Percentiles rank a stretch among this genome's conserved stretches.
These are phyloP conservation scores for Drosophila athabasca DNA, from an alignment of 1,140 invertebrate species.

Conservation along the genomic window DNA sequence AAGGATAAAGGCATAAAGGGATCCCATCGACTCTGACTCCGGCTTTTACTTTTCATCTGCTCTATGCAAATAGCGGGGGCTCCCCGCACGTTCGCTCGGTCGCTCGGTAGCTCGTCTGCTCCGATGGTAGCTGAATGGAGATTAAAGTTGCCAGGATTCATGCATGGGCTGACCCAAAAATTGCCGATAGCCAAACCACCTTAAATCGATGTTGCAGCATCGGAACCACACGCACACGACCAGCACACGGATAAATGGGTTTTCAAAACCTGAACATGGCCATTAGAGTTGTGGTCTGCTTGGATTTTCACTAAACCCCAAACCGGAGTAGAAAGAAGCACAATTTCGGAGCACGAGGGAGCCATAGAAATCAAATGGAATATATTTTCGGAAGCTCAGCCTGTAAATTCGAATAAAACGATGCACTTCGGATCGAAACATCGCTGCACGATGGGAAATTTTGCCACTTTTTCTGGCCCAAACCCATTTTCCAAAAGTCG, in stretches of 20 bases:
- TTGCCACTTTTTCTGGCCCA: too few relatives aligned
- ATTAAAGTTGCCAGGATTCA: constrained; percentile 14
- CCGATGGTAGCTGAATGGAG: constrained; percentile 2
- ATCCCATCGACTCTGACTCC: constrained; percentile 19
- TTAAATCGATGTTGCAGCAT: constrained; percentile 32
- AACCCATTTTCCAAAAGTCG: too few relatives aligned
- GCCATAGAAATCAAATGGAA: constrained; percentile 23
- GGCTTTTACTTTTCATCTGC: constrained; percentile 36
- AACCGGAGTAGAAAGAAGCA: constrained; percentile 1
- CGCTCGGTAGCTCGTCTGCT: not conserved
- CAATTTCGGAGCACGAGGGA: not conserved
- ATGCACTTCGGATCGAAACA: not conserved
- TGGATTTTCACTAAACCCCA: not conserved
- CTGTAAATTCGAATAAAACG: not conserved
- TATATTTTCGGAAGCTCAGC: constrained; percentile 5
- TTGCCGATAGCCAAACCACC: constrained; percentile 1
- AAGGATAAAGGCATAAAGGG: constrained; percentile 49
- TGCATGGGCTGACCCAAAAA: constrained; percentile 5
- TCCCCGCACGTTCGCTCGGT: too few relatives aligned
- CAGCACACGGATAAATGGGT: not conserved
- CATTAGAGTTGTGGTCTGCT: constrained; percentile 12
- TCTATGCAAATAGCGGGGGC: constrained; percentile 52
- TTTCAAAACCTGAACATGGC: constrained; percentile 4
- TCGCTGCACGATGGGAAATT: too few relatives aligned
- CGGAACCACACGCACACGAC: not conserved